Evolutionary conservation across 2,888 invertebrate genomes (phyloP).

Genomic region (Aphodius sticticus): DNA sequence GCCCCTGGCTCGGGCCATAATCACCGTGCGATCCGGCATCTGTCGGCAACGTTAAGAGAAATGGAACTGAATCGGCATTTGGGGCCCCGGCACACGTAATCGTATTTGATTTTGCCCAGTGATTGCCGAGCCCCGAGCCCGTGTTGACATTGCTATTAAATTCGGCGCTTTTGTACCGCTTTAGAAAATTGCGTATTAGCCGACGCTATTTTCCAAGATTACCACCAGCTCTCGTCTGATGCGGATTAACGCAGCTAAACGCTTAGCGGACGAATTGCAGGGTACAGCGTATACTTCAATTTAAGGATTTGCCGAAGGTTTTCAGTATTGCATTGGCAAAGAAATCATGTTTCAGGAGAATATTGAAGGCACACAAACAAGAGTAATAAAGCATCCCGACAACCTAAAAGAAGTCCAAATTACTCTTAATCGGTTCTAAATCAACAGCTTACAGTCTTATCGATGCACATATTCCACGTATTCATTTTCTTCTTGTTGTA

Average conservation of each 20-base stretch:
- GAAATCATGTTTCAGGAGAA: too few relatives aligned
- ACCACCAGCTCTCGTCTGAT: background rate
- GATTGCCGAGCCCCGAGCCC: constrained; percentile 17
- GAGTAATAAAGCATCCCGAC: too few relatives aligned
- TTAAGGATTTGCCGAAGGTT: background rate
- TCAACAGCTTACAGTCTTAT: too few relatives aligned
- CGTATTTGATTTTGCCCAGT: constrained; percentile 25
- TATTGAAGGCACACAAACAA: too few relatives aligned
- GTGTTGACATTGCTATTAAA: constrained; percentile 26
- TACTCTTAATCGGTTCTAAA: too few relatives aligned
- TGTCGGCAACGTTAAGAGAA: constrained; percentile 17
- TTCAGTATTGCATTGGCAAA: too few relatives aligned
- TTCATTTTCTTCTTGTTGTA: too few relatives aligned
- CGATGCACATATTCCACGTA: too few relatives aligned
- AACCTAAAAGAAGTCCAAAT: too few relatives aligned
- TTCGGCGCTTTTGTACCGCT: constrained; percentile 22
- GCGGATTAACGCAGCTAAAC: background rate
- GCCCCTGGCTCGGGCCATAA: constrained; percentile 13
- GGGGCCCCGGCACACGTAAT: constrained; percentile 17
- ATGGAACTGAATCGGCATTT: constrained; percentile 21
- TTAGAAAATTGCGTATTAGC: constrained; percentile 19
- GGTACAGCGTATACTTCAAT: background rate
- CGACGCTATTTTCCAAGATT: constrained; percentile 19
- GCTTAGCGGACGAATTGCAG: background rate
- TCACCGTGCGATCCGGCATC: constrained; percentile 22